These are phyloP conservation scores for Aeoliscus strigatus DNA, from an alignment of 2,797 vertebrate genomes.

Conservation along the genomic window DNA sequence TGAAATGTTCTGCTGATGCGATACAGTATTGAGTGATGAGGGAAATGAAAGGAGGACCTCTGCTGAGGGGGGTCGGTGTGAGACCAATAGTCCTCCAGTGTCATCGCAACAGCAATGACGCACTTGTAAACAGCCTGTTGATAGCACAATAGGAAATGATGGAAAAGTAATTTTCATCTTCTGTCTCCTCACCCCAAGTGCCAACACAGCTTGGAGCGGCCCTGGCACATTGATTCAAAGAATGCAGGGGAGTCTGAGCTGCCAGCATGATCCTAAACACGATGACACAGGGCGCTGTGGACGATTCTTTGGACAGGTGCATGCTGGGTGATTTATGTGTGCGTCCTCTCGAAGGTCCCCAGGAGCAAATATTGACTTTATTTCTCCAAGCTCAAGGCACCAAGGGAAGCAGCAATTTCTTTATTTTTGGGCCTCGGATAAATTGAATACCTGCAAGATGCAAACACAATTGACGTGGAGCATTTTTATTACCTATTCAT, in stretches of 20 bases:
- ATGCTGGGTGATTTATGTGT: constrained; percentile 79
- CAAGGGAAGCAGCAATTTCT: constrained; percentile 73
- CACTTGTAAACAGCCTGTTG: constrained; percentile 31
- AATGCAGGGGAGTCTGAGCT: constrained; percentile 64
- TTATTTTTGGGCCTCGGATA: constrained; percentile 72
- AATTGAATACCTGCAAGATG: constrained; percentile 76
- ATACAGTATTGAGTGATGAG: constrained; percentile 30
- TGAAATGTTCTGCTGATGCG: constrained; percentile 16
- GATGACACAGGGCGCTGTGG: constrained; percentile 73
- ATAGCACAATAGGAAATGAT: constrained; percentile 39
- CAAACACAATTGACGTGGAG: constrained; percentile 69
- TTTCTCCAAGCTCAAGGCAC: constrained; percentile 75
- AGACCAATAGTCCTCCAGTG: constrained; percentile 29
- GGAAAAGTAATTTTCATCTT: constrained; percentile 63
- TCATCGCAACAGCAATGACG: constrained; percentile 24
- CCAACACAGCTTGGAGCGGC: constrained; percentile 38
- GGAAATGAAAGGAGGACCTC: constrained; percentile 18
- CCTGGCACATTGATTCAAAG: constrained; percentile 69
- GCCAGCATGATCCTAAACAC: constrained; percentile 67
- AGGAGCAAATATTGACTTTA: constrained; percentile 80
- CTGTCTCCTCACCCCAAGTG: constrained; percentile 29
- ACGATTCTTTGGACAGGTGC: constrained; percentile 76
- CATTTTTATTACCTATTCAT: constrained; percentile 32
- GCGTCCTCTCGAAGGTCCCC: constrained; percentile 64
- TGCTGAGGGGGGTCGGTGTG: constrained; percentile 18